A percentile compares a stretch with the other conserved stretches of the same genome.
These are phyloP conservation scores for Pygocentrus nattereri DNA, from an alignment of 2,797 vertebrate genomes.

Conservation along the genomic window DNA sequence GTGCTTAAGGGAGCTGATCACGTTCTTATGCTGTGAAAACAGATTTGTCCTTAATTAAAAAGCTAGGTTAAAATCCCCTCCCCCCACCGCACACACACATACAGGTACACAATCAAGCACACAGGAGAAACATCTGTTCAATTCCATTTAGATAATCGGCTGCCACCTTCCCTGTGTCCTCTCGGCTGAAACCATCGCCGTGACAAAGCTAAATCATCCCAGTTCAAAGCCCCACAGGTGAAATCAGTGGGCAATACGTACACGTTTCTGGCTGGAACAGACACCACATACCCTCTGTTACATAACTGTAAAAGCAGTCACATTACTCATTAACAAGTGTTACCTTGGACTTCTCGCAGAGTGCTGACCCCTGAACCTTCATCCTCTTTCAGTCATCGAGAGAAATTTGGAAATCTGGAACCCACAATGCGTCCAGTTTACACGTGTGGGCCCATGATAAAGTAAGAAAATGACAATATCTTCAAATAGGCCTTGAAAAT, in stretches of 20 bases:
- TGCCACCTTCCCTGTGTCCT: constrained; percentile 17
- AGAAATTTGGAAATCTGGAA: background rate
- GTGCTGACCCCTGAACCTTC: background rate
- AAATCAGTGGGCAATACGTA: constrained; percentile 13
- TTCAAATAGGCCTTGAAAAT: background rate
- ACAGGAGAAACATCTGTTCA: constrained; percentile 29
- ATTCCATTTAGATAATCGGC: constrained; percentile 36
- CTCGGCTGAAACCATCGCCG: background rate
- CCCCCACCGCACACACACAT: background rate
- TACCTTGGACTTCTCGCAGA: constrained; percentile 53
- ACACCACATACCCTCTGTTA: constrained; percentile 17
- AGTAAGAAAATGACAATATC: background rate
- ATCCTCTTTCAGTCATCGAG: background rate
- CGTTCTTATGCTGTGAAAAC: background rate
- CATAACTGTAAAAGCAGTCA: constrained; percentile 19
- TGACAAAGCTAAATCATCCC: background rate
- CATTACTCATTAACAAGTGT: constrained; percentile 58
- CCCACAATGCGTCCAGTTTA: background rate
- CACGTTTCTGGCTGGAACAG: constrained; percentile 5
- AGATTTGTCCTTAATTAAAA: constrained; percentile 27
- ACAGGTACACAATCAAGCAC: constrained; percentile 3
- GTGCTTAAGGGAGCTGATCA: background rate
- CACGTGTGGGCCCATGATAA: background rate
- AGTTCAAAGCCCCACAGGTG: constrained; percentile 2
- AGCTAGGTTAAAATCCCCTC: constrained; percentile 14